Evolutionary conservation across 1,140 invertebrate genomes (phyloP), one percentile per base, ranked within the genome.

Genomic region (honey bee (Apis mellifera)): DNA sequence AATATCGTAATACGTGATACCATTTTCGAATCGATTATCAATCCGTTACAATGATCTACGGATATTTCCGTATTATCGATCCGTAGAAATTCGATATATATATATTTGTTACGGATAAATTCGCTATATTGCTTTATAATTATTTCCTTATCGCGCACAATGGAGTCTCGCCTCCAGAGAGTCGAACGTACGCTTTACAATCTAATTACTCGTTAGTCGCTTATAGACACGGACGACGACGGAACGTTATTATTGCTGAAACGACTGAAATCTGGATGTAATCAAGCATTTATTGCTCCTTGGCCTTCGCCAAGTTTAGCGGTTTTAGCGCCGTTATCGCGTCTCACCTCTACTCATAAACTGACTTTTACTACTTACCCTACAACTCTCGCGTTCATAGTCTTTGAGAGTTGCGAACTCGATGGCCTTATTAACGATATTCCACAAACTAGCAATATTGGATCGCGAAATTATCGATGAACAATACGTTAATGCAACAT

Each of bases 231-330:
- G 21, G 21, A n/a, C 19, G 13, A n/a, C 19, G 13, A 57, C 12
- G 9, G 11, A 13, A 64, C 69, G 59, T 73, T 80, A 65, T 80
- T 80, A 72, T 80, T 65, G 60, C n/a, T 70, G 32, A 50, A 74
- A 42, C 26, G 50, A 26, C 78, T 57, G 78, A 74, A 80, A 80
- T 80, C 70, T 74, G 52, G 60, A 52, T 5, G 60, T 55, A 55
- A 81, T 81, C 60, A 66, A 74, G 52, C 60, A 81, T 75, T 81
- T 81, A 81, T 81, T 55, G 70, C 70, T 74, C 21, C 71, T 52
- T 55, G 26, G 70, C 2, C n/a, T 42, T 42, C 23, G 50, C 32
- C 32, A 17, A 75, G 71, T 81, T 81, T 17, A 64, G 21, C 12
- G 59, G 59, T 54, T 48, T n/a, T 57, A 54, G 60, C 68, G 17